A percentile compares a stretch with the other conserved stretches of the same genome.
Conservation (phyloP, 2,888 invertebrate genomes). For the Oligia strigilis region DNA sequence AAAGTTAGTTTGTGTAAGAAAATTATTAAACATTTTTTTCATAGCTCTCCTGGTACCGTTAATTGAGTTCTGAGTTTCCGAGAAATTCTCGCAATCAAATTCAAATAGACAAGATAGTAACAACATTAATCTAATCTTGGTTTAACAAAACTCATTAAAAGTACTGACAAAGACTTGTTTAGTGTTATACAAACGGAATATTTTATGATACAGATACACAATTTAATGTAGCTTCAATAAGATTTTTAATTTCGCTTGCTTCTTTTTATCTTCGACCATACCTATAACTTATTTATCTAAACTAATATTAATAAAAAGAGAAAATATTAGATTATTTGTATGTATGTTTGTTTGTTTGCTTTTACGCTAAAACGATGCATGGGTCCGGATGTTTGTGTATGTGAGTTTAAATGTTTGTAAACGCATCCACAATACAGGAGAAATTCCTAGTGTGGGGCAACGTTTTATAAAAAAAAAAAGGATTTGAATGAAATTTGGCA, state of each 20-base stretch:
- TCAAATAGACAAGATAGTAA: slow-evolving; percentile 24
- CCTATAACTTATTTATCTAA: not conserved
- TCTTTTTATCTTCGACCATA: not conserved
- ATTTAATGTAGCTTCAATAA: not conserved
- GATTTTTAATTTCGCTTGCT: not conserved
- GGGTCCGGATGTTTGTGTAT: too few relatives aligned
- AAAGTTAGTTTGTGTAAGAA: not conserved
- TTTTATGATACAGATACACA: not conserved
- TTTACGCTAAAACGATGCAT: too few relatives aligned
- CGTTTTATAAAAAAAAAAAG: too few relatives aligned
- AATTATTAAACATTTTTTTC: not conserved
- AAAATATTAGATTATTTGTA: too few relatives aligned
- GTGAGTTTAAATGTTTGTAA: too few relatives aligned
- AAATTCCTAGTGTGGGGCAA: too few relatives aligned
- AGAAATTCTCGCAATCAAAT: slow-evolving; percentile 21
- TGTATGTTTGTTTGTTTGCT: too few relatives aligned
- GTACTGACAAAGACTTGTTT: not conserved
- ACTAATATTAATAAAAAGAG: too few relatives aligned
- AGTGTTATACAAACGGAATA: not conserved
- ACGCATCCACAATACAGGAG: too few relatives aligned
- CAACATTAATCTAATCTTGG: slow-evolving; percentile 1
- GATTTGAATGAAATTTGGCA: too few relatives aligned
- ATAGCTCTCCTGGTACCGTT: slow-evolving; percentile 7
- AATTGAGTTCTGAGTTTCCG: slow-evolving; percentile 27
- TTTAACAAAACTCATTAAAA: slow-evolving; percentile 40